A percentile compares a stretch with the other conserved stretches of the same genome.
phyloP scores from a whole-genome alignment of 2,888 invertebrate species.

The Drepanosiphum platanoidis region DNA sequence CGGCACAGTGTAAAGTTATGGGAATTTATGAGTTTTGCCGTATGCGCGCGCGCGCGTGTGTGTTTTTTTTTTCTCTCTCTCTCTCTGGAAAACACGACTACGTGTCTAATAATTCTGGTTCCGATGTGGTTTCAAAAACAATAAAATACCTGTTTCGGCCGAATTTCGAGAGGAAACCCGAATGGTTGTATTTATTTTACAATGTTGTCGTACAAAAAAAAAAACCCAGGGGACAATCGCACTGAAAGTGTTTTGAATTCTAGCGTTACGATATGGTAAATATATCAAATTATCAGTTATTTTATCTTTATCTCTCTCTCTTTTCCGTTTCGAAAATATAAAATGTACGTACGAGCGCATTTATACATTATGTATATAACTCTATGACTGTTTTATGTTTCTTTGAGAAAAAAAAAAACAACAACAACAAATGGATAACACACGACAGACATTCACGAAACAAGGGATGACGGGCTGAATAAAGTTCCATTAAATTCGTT shows the following conservation, averaged over 20 bases:
- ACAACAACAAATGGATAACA: too few relatives aligned
- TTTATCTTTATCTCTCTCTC: not conserved
- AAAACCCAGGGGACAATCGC: not conserved
- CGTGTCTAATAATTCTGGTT: conserved; percentile 29
- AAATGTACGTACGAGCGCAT: not conserved
- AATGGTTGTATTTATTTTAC: conserved; percentile 14
- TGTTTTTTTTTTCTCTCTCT: conserved; percentile 8
- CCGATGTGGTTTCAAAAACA: conserved; percentile 9
- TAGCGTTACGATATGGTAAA: not conserved
- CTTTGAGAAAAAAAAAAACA: not conserved
- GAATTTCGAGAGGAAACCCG: not conserved
- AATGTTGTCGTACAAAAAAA: not conserved
- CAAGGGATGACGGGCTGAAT: not conserved
- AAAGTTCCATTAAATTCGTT: not conserved
- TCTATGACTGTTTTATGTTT: not conserved
- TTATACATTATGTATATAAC: not conserved
- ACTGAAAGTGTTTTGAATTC: conserved; percentile 5
- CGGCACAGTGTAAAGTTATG: conserved; percentile 24
- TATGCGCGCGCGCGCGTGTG: too few relatives aligned
- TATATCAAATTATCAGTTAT: conserved; percentile 10
- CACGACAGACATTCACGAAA: too few relatives aligned
- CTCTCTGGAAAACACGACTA: not conserved
- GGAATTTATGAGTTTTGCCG: conserved; percentile 42
- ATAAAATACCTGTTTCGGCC: conserved; percentile 42
- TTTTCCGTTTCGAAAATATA: not conserved